Evolutionary conservation across 1,140 invertebrate species (phyloP).

Genomic region (Pseudachorutes palmiensis): DNA sequence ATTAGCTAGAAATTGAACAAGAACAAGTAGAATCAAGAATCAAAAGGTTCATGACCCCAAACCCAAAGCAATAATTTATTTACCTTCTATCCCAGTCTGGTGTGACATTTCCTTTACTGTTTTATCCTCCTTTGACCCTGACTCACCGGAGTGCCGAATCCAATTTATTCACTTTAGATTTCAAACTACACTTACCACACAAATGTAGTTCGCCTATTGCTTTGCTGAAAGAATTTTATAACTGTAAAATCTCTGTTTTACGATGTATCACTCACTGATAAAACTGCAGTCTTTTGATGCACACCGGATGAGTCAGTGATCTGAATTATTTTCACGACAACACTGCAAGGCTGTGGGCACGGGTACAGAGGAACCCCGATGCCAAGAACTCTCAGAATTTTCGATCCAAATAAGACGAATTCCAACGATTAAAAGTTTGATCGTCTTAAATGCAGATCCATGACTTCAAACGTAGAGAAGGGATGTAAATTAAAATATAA

Average conservation of each 20-base stretch:
- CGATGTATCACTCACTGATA: background rate
- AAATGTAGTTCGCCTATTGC: no score
- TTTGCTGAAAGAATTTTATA: no score
- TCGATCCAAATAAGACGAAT: no score
- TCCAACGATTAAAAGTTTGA: no score
- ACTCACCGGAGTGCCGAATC: background rate
- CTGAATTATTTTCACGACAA: background rate
- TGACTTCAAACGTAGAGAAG: no score
- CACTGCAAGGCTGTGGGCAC: conserved; percentile 1
- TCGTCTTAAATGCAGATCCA: no score
- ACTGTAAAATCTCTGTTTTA: background rate
- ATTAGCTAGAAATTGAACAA: conserved; percentile 56
- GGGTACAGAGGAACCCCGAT: no score
- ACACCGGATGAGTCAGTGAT: background rate
- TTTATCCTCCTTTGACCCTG: background rate
- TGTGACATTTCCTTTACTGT: conserved; percentile 55
- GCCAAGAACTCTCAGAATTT: no score
- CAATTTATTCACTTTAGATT: background rate
- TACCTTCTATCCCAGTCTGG: conserved; percentile 68
- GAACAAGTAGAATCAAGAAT: background rate
- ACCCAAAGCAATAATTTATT: conserved; percentile 3
- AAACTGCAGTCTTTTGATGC: background rate
- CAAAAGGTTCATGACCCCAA: background rate
- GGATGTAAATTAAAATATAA: no score
- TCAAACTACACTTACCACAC: background rate